Evolutionary conservation across 1,140 invertebrate species (phyloP).

Genomic region (Chionoecetes opilio): DNA sequence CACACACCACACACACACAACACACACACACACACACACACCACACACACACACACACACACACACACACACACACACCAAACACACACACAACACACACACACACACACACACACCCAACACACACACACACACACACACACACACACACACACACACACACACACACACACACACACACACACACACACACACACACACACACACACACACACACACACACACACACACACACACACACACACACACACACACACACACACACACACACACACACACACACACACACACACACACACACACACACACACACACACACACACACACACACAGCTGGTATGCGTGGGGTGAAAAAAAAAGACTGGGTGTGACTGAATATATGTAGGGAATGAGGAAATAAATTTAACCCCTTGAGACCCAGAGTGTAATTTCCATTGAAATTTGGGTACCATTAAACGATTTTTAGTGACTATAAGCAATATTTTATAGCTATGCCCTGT

Average conservation of each 20-base stretch:
- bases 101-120: conserved; percentile 39
- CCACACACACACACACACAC: conserved; percentile 33
- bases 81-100: conserved; percentile 33
- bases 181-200: conserved; percentile 60
- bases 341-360: too few species aligned
- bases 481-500: too few species aligned
- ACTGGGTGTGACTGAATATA: not conserved
- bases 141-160: conserved; percentile 45
- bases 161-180: conserved; percentile 61
- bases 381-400: not conserved
- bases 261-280: too few species aligned
- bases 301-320: conserved; percentile 34
- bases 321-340: conserved; percentile 22
- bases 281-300: conserved; percentile 19
- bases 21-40: conserved; percentile 36
- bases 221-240: too few species aligned
- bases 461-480: too few species aligned
- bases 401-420: too few species aligned
- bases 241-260: too few species aligned
- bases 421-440: too few species aligned
- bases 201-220: conserved; percentile 43
- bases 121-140: conserved; percentile 60
- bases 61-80: conserved; percentile 41
- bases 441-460: too few species aligned
- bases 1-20: too few species aligned